Evolutionary conservation across 2,113 vertebrate species (phyloP).

Genomic region (Calidris pugnax): DNA sequence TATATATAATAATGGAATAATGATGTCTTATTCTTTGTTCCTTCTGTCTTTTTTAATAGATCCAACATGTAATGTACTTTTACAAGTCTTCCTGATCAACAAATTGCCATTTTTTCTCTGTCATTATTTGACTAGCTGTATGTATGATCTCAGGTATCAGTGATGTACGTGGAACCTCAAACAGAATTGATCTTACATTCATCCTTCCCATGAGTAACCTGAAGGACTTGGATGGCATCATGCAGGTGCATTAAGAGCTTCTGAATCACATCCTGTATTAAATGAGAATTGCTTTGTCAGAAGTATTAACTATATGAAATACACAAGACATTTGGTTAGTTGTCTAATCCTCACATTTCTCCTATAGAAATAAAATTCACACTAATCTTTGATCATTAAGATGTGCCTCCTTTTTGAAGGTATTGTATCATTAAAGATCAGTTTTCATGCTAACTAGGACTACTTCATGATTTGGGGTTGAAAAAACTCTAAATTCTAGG

Average conservation of each 20-base stretch:
- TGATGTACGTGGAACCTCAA: not conserved
- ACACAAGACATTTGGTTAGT: not conserved
- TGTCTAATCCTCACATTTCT: not conserved
- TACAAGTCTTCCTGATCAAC: not conserved
- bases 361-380: not conserved
- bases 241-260: not conserved
- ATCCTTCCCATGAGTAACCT: not conserved
- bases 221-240: not conserved
- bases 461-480: not conserved
- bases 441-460: not conserved
- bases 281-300: not conserved
- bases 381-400: not conserved
- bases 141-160: not conserved
- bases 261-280: not conserved
- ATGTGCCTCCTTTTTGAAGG: not conserved
- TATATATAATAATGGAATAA: not conserved
- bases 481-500: not conserved
- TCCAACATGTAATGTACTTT: not conserved
- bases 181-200: not conserved
- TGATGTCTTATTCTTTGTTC: not conserved
- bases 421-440: not conserved
- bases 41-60: not conserved
- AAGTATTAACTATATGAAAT: not conserved
- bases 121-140: not conserved
- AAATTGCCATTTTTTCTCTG: not conserved